These are phyloP conservation scores for Pristionchus fissidentatus DNA, from an alignment of 2,888 invertebrate genomes.

Conservation along the genomic window DNA sequence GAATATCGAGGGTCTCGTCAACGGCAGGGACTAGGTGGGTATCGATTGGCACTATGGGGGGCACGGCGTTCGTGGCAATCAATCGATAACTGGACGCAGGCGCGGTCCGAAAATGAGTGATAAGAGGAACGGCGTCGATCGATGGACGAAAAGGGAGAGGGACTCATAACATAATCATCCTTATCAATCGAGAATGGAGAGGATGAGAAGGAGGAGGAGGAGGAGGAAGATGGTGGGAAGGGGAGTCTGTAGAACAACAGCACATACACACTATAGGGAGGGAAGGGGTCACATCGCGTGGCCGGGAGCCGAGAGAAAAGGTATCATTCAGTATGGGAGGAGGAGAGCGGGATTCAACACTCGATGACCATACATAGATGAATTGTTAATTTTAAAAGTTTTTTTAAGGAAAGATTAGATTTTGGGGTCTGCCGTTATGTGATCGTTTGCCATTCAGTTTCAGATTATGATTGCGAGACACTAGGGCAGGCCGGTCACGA, in stretches of 20 bases:
- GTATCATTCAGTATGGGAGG: background rate
- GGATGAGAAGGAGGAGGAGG: slow-evolving; percentile 23
- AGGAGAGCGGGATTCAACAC: background rate
- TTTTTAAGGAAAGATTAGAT: too few relatives aligned
- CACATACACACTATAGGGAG: too few relatives aligned
- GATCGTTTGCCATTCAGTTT: too few relatives aligned
- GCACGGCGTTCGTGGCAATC: background rate
- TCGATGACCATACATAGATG: background rate
- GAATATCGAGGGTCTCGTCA: background rate
- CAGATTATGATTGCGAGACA: too few relatives aligned
- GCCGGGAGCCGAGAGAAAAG: background rate
- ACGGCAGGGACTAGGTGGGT: slow-evolving; percentile 8
- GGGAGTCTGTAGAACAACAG: background rate
- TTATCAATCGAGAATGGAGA: slow-evolving; percentile 38
- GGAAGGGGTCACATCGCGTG: background rate
- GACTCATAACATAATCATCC: too few relatives aligned
- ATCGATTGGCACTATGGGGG: background rate
- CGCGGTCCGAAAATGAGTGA: slow-evolving; percentile 10
- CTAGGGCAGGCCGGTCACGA: too few relatives aligned
- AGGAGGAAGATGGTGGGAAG: background rate
- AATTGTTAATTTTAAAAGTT: too few relatives aligned
- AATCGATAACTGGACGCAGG: background rate
- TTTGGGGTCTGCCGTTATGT: too few relatives aligned
- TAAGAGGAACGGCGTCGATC: slow-evolving; percentile 23
- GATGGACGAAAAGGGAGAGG: slow-evolving; percentile 7